Base-by-base conservation (phyloP, 2,113 vertebrate species). In the Ictalurus furcatus region DNA sequence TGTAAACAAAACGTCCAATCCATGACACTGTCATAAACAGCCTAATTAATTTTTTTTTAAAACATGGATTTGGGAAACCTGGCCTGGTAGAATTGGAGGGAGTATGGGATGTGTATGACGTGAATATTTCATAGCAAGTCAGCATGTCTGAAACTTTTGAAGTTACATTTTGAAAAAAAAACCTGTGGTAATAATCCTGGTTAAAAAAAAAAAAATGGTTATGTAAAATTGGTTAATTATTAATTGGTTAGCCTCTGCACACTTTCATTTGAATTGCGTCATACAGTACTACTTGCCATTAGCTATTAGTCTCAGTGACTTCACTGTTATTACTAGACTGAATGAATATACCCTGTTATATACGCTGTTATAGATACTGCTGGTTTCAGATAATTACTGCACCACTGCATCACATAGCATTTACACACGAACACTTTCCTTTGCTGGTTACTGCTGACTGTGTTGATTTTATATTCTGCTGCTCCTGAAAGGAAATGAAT, bases 391-490 rank as follows among this genome's bases (percentile, higher is more conserved):
- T 52, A 69, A 69, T 85, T 69, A 19, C 40, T 54, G 28, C 44
- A 19, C 83, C 40, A 52, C 25, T 54, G 61, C 44, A 67, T 48
- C 28, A 23, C 71, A 40, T 48, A 30, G 25, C 40, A 52, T 85
- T 48, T 67, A 67, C 37, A 85, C 44, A 52, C 12, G 2, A 19
- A 56, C 28, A n/a, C 28, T 80, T 80, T 80, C 48, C 25, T 67
- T 69, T 37, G 19, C 40, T 52, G 37, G 69, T 69, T 52, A 52
- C 44, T 69, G 63, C 84, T 69, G 84, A 69, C 40, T 52, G 40
- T 54, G 63, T 44, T 85, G 61, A 7, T 30, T 85, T 69, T 48
- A 85, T 85, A 52, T 83, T 83, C 63, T 71, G 65, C 44, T 71
- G 25, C 63, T 85, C 34, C 63, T 30, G 25, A 71, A 85, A 40